phyloP scores from a whole-genome alignment of 2,888 invertebrate species.

The Acrobasis consociella region DNA sequence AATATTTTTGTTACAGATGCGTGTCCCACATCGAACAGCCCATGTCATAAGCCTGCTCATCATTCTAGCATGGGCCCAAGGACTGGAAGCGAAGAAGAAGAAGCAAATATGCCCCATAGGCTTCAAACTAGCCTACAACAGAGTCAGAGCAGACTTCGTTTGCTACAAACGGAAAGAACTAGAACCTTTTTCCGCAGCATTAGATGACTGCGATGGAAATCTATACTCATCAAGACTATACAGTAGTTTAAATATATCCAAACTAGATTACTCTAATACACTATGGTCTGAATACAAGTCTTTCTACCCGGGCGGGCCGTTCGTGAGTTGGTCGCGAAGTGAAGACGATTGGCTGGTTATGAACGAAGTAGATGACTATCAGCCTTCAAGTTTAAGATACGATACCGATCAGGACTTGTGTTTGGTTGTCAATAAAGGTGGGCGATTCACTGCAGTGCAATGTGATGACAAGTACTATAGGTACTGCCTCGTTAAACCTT shows the following conservation, averaged over 20 bases:
- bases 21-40: slow-evolving; percentile 39
- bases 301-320: slow-evolving; percentile 68
- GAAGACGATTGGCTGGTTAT: slow-evolving; percentile 13
- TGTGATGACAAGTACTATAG: slow-evolving; percentile 65
- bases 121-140: slow-evolving; percentile 49
- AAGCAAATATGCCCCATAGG: slow-evolving; percentile 63
- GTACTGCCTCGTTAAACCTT: slow-evolving; percentile 67
- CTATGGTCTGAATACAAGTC: slow-evolving; percentile 74
- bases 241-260: slow-evolving; percentile 50
- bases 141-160: slow-evolving; percentile 1
- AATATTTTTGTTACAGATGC: slow-evolving; percentile 45
- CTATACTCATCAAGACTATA: slow-evolving; percentile 57
- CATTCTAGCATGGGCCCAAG: slow-evolving; percentile 43
- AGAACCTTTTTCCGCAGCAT: slow-evolving; percentile 63
- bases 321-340: slow-evolving; percentile 58
- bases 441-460: slow-evolving; percentile 55
- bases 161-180: slow-evolving; percentile 68
- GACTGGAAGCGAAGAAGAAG: slow-evolving; percentile 40
- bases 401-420: slow-evolving; percentile 58
- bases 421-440: slow-evolving; percentile 56
- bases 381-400: slow-evolving; percentile 3
- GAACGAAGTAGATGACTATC: slow-evolving; percentile 1
- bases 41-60: slow-evolving; percentile 37
- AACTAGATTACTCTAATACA: slow-evolving; percentile 39
- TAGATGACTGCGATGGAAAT: slow-evolving; percentile 66